Evolutionary conservation across 1,140 invertebrate species (phyloP).

Genomic region (Bombyx mandarina): DNA sequence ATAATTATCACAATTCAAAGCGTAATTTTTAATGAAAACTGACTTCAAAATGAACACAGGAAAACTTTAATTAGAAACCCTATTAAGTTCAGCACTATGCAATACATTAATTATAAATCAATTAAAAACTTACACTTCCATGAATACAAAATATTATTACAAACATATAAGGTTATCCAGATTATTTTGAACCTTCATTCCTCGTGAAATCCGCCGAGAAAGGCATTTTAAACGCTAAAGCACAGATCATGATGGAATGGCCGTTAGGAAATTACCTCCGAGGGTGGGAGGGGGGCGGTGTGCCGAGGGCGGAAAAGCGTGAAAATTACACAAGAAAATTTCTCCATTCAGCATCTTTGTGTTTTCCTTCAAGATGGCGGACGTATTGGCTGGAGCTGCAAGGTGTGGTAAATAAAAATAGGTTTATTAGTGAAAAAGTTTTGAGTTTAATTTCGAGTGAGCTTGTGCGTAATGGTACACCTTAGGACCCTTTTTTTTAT

Average conservation of each 20-base stretch:
- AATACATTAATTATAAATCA: slow-evolving; percentile 28
- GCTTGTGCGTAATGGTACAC: too few species aligned
- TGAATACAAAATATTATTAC: slow-evolving; percentile 23
- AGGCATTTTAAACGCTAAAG: background rate
- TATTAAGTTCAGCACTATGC: too few species aligned
- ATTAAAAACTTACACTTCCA: slow-evolving; percentile 35
- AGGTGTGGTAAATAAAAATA: background rate
- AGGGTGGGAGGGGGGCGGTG: slow-evolving; percentile 11
- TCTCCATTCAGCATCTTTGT: slow-evolving; percentile 69
- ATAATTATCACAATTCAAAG: too few species aligned
- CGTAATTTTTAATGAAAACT: too few species aligned
- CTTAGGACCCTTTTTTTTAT: too few species aligned
- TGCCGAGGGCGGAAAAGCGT: slow-evolving; percentile 41
- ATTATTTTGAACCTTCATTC: slow-evolving; percentile 10
- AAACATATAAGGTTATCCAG: slow-evolving; percentile 16
- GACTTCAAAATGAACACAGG: too few species aligned
- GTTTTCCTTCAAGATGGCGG: slow-evolving; percentile 67
- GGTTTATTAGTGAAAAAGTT: background rate
- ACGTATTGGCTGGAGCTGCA: slow-evolving; percentile 13
- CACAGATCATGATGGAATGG: slow-evolving; percentile 29
- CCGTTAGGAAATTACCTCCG: slow-evolving; percentile 30
- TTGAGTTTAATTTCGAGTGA: background rate
- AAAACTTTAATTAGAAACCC: too few species aligned
- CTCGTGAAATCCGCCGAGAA: background rate
- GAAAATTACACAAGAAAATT: slow-evolving; percentile 71